These are phyloP conservation scores for Shinisaurus crocodilurus DNA, from an alignment of 2,113 vertebrate species.

Conservation along the genomic window DNA sequence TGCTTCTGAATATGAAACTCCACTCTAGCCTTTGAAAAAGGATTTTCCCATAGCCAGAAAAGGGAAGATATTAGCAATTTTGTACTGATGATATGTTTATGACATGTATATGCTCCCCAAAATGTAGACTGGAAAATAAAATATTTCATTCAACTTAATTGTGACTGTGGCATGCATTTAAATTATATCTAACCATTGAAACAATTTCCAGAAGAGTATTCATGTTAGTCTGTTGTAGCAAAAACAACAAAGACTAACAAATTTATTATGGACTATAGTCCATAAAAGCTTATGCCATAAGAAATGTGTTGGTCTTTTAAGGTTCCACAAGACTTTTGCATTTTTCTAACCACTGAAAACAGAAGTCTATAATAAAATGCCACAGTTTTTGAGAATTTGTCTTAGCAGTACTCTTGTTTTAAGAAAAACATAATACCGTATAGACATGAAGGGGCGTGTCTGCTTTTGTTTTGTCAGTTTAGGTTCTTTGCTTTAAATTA, in stretches of 20 bases:
- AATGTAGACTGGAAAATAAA: conserved; percentile 31
- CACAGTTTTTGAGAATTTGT: conserved; percentile 8
- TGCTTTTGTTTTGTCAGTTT: conserved; percentile 20
- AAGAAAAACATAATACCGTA: background rate
- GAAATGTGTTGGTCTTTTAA: too few species aligned
- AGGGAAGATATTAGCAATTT: background rate
- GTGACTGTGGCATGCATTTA: background rate
- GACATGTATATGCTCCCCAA: background rate
- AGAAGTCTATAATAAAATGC: background rate
- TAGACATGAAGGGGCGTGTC: background rate
- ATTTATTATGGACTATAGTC: background rate
- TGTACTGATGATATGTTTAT: background rate
- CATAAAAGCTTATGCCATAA: background rate
- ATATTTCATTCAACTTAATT: background rate
- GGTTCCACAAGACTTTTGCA: too few species aligned
- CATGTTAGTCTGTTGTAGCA: background rate
- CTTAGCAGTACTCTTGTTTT: conserved; percentile 19
- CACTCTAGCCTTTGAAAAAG: background rate
- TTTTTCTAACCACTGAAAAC: conserved; percentile 12
- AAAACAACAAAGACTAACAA: background rate
- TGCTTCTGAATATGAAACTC: background rate
- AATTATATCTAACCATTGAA: background rate
- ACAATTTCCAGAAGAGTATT: background rate
- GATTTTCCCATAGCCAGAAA: background rate
- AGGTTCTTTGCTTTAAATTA: background rate